A percentile compares a stretch with the other conserved stretches of the same genome.
phyloP scores from a whole-genome alignment of 2,888 invertebrate genomes.

The Congeria kusceri region DNA sequence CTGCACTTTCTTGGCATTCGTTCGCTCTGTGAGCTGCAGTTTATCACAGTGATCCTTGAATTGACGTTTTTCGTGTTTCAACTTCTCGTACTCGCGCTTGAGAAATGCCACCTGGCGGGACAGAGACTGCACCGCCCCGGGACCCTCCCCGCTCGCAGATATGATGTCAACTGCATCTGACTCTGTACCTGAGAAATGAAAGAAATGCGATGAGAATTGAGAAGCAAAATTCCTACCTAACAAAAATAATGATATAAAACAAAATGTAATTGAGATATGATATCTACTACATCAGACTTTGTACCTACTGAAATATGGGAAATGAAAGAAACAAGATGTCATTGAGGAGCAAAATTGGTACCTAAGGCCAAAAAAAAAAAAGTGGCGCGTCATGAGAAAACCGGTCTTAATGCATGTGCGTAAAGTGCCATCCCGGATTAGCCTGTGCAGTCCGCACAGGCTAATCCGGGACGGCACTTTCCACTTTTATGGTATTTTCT shows the following conservation, averaged over 20 bases:
- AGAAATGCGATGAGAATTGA: not conserved
- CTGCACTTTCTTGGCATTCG: conserved; percentile 60
- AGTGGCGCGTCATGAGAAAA: no score
- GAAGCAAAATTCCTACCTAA: no score
- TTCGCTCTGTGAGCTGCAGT: conserved; percentile 63
- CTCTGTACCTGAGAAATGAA: conserved; percentile 73
- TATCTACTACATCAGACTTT: conserved; percentile 68
- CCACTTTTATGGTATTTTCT: no score
- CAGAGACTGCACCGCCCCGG: conserved; percentile 68
- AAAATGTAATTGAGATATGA: no score
- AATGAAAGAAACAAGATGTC: no score
- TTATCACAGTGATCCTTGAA: conserved; percentile 74
- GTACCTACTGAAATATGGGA: no score
- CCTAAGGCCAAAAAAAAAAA: no score
- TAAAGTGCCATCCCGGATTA: no score
- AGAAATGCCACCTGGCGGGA: conserved; percentile 78
- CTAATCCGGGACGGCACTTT: no score
- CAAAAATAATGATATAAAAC: not conserved
- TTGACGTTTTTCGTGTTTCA: conserved; percentile 73
- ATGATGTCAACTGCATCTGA: conserved; percentile 75
- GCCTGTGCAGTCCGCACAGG: no score
- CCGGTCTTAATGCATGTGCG: no score
- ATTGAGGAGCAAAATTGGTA: no score
- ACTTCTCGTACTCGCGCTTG: conserved; percentile 79
- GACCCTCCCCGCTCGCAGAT: conserved; percentile 66